Percentiles rank a stretch among this genome's conserved stretches.
These are phyloP conservation scores for Homarus gammarus DNA, from an alignment of 2,888 invertebrate genomes.

Conservation along the genomic window DNA sequence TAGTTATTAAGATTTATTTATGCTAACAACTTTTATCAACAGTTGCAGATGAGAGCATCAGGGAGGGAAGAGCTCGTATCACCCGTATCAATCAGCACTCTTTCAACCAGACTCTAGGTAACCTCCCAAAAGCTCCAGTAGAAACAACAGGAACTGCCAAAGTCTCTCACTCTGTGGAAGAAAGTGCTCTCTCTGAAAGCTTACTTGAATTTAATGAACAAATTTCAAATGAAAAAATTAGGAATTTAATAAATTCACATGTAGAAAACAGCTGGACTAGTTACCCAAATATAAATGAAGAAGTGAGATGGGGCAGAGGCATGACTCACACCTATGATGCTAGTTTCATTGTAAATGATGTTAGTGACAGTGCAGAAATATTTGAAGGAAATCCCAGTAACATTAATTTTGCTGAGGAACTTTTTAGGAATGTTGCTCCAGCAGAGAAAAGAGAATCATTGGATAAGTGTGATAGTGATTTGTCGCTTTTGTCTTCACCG, in stretches of 20 bases:
- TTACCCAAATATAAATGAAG: slow-evolving; percentile 8
- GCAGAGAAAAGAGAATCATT: neutral
- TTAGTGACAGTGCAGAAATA: neutral
- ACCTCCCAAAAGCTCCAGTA: neutral
- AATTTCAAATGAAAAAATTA: slow-evolving; percentile 19
- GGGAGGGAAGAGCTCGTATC: neutral
- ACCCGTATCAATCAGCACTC: slow-evolving; percentile 28
- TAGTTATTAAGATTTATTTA: neutral
- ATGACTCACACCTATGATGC: slow-evolving; percentile 49
- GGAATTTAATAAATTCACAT: neutral
- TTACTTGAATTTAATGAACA: neutral
- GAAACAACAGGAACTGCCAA: neutral
- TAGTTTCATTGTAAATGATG: slow-evolving; percentile 36
- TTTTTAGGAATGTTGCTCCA: neutral
- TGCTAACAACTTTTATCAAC: neutral
- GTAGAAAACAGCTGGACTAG: neutral
- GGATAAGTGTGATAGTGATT: neutral
- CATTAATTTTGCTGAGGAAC: neutral
- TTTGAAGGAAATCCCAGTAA: neutral
- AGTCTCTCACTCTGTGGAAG: neutral
- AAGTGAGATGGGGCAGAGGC: slow-evolving; percentile 36
- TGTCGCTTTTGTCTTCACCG: neutral
- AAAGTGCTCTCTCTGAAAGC: neutral
- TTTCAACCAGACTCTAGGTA: slow-evolving; percentile 20
- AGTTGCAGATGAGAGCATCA: slow-evolving; percentile 25